These are phyloP conservation scores for Drosophila parthenogenetica DNA, from an alignment of 2,888 invertebrate species.

Conservation along the genomic window DNA sequence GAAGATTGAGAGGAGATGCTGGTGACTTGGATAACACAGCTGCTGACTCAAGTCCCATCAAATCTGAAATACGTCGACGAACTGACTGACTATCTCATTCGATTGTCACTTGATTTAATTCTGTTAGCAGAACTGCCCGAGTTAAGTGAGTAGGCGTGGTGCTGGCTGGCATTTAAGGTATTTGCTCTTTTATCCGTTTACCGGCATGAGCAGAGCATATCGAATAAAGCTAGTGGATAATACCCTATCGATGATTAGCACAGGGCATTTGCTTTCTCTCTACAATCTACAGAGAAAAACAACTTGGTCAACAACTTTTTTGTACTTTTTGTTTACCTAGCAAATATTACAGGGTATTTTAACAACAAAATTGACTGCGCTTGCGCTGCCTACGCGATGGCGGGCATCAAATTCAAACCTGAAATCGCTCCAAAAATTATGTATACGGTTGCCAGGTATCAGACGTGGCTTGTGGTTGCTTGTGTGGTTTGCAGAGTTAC, in stretches of 20 bases:
- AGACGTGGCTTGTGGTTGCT: conserved; percentile 29
- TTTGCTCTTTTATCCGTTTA: conserved; percentile 39
- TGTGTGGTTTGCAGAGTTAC: conserved; percentile 38
- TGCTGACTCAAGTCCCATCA: conserved; percentile 61
- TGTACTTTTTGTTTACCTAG: not conserved
- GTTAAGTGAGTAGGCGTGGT: conserved; percentile 44
- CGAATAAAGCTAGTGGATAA: not conserved
- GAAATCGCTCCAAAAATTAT: conserved; percentile 69
- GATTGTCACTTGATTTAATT: conserved; percentile 62
- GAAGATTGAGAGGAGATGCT: conserved; percentile 2
- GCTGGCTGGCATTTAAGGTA: conserved; percentile 57
- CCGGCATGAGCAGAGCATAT: conserved; percentile 9
- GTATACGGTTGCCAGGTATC: conserved; percentile 38
- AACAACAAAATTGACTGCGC: conserved; percentile 35
- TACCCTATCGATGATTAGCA: conserved; percentile 2
- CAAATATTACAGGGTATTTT: conserved; percentile 32
- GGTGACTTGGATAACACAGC: conserved; percentile 58
- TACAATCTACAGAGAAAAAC: no score
- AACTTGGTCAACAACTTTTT: not conserved
- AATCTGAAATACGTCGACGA: conserved; percentile 32
- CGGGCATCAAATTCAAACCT: conserved; percentile 60
- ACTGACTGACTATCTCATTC: conserved; percentile 51
- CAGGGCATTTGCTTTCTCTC: no score
- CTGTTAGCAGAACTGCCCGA: conserved; percentile 11
- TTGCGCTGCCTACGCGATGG: conserved; percentile 57